Percentiles rank a stretch among this genome's conserved stretches.
Evolutionary conservation across 92 coral and sea anemone genomes (phyloP).

Genomic region (Blastomussa wellsi): DNA sequence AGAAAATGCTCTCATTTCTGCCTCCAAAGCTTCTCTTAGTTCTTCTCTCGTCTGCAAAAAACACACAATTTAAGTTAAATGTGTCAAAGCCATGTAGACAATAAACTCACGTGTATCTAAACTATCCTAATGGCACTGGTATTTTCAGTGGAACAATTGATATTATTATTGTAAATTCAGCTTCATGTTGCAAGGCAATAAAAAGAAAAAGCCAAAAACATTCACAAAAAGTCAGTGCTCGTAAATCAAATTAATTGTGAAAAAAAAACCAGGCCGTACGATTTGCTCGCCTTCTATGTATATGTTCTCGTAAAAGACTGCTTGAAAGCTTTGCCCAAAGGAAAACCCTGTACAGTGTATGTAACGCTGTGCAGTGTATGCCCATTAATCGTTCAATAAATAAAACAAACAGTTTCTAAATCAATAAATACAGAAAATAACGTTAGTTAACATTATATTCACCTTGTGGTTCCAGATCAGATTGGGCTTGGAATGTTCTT

Average conservation of each 20-base stretch:
- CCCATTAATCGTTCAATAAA: too few species aligned
- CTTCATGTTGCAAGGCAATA: background rate
- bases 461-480: slow-evolving; percentile 99
- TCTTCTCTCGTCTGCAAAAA: slow-evolving; percentile 94
- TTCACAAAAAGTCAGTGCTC: background rate
- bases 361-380: too few species aligned
- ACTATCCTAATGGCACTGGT: background rate
- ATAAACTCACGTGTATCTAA: background rate
- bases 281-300: too few species aligned
- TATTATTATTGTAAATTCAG: background rate
- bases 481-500: slow-evolving; percentile 85
- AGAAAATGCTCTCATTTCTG: slow-evolving; percentile 97
- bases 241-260: too few species aligned
- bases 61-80: background rate
- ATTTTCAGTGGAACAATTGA: background rate
- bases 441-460: background rate
- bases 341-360: too few species aligned
- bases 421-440: background rate
- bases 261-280: too few species aligned
- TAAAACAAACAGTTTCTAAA: background rate
- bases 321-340: too few species aligned
- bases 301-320: too few species aligned
- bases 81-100: background rate
- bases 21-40: slow-evolving; percentile 94
- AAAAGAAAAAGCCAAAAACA: background rate